A percentile compares a stretch with the other conserved stretches of the same genome.
These are phyloP conservation scores for Adineta ricciae DNA, from an alignment of 2,888 invertebrate species.

Conservation along the genomic window DNA sequence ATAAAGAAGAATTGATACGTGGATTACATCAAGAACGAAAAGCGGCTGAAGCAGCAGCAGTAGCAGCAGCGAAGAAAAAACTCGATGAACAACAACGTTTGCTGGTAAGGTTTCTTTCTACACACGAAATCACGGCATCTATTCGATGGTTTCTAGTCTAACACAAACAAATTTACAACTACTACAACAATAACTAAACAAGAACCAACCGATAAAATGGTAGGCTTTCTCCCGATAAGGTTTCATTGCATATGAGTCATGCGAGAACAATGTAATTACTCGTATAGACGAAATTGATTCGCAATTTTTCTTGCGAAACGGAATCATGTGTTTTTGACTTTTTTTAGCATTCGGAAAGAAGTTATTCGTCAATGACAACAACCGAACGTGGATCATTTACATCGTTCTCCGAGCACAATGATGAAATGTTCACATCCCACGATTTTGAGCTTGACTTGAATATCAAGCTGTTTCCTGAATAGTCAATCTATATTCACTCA, in stretches of 20 bases:
- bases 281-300: too few relatives aligned
- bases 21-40: background rate
- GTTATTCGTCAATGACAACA: background rate
- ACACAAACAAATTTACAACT: background rate
- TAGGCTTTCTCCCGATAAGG: too few relatives aligned
- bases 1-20: background rate
- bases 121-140: too few relatives aligned
- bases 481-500: background rate
- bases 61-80: background rate
- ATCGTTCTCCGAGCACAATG: background rate
- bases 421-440: background rate
- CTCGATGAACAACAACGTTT: background rate
- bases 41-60: background rate
- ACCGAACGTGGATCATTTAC: slow-evolving; percentile 10
- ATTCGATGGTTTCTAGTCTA: too few relatives aligned
- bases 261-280: too few relatives aligned
- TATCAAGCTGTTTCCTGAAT: background rate
- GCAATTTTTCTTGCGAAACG: too few relatives aligned
- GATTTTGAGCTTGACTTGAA: slow-evolving; percentile 4
- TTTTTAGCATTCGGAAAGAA: background rate
- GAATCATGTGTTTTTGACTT: background rate
- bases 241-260: too few relatives aligned
- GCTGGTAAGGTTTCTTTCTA: background rate
- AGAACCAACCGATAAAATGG: background rate
- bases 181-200: background rate